phyloP scores from a whole-genome alignment of 1,140 invertebrate genomes.

The Lineus longissimus region DNA sequence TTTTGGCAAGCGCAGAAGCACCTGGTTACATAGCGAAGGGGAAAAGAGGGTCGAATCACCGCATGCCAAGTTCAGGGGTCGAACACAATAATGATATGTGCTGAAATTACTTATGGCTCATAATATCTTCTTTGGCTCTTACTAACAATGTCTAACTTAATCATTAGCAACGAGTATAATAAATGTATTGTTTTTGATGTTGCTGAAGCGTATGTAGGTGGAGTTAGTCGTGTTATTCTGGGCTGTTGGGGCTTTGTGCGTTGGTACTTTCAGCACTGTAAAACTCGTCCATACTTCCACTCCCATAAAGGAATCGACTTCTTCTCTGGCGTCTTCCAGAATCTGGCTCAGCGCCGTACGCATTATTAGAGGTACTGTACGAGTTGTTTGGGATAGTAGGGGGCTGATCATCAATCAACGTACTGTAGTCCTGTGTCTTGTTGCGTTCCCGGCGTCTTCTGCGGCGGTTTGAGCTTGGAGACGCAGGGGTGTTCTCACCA shows the following conservation, averaged over 20 bases:
- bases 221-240: no score
- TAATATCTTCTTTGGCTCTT: no score
- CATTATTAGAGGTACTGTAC: conserved; percentile 20
- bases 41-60: no score
- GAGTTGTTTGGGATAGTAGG: conserved; percentile 16
- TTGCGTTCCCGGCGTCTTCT: conserved; percentile 30
- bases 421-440: conserved; percentile 27
- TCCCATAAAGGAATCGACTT: conserved; percentile 27
- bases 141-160: no score
- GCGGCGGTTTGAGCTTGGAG: conserved; percentile 26
- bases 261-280: conserved; percentile 20
- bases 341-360: conserved; percentile 15
- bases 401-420: conserved; percentile 33
- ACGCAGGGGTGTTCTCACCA: conserved; percentile 12
- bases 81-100: no score
- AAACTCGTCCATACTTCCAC: conserved; percentile 42
- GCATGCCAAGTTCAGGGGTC: no score
- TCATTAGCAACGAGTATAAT: no score
- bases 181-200: no score
- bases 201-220: no score
- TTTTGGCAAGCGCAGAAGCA: no score
- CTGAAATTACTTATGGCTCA: no score
- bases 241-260: not conserved
- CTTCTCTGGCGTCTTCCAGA: conserved; percentile 12
- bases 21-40: no score